phyloP scores from a whole-genome alignment of 2,113 vertebrate genomes.

The Otolemur garnettii region DNA sequence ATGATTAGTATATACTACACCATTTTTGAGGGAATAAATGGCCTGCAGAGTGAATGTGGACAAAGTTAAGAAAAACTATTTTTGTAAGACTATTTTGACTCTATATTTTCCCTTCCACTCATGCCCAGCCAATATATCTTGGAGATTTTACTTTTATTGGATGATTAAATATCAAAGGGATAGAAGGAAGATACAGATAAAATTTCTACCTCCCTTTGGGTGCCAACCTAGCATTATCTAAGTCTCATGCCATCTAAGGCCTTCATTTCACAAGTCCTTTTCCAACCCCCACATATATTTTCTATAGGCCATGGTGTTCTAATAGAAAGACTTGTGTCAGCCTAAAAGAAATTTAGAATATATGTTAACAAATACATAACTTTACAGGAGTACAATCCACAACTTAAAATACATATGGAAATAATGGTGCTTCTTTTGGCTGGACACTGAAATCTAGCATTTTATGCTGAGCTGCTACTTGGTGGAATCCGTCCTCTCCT shows the following conservation, averaged over 20 bases:
- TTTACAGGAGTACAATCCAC: neutral
- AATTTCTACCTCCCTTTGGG: neutral
- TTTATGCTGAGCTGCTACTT: neutral
- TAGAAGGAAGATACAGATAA: constrained; percentile 2
- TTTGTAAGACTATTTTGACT: neutral
- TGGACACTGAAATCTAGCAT: neutral
- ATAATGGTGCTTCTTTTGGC: neutral
- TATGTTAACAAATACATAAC: neutral
- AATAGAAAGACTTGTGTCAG: neutral
- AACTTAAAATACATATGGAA: constrained; percentile 7
- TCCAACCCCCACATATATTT: neutral
- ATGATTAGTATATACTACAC: neutral
- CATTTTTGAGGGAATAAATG: neutral
- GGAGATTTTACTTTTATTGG: neutral
- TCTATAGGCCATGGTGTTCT: neutral
- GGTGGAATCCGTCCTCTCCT: neutral
- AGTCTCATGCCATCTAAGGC: neutral
- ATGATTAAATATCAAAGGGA: neutral
- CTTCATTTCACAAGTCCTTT: neutral
- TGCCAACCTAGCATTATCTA: neutral
- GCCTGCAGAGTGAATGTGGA: neutral
- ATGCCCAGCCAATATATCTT: neutral
- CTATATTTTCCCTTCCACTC: neutral
- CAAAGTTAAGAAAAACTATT: constrained; percentile 30
- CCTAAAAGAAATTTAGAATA: neutral